Evolutionary conservation across 2,113 vertebrate species (phyloP).

Genomic region (Holacanthus passer): DNA sequence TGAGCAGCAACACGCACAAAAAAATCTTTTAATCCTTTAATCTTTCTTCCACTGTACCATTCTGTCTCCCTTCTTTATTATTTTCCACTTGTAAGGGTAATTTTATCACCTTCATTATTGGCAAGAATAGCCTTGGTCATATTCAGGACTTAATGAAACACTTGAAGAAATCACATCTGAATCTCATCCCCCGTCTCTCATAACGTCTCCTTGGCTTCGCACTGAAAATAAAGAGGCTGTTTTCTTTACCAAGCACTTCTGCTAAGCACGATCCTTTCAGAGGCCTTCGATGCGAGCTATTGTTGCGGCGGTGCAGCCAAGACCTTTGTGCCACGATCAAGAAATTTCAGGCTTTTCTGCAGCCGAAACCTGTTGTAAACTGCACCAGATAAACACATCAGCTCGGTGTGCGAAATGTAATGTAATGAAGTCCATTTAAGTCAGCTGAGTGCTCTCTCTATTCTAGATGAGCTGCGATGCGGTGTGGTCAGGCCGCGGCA

Average conservation of each 20-base stretch:
- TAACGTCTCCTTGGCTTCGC: not conserved
- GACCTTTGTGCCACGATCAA: not conserved
- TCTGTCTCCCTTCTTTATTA: constrained; percentile 42
- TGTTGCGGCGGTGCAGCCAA: constrained; percentile 1
- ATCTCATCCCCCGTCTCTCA: constrained; percentile 12
- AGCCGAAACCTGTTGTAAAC: not conserved
- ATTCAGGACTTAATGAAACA: constrained; percentile 51
- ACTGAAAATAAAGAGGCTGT: constrained; percentile 1
- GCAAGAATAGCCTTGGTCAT: constrained; percentile 33
- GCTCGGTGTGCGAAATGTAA: constrained; percentile 29
- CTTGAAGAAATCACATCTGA: constrained; percentile 36
- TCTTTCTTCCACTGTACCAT: constrained; percentile 25
- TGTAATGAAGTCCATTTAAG: constrained; percentile 49
- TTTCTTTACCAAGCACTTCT: constrained; percentile 3
- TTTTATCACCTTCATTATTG: constrained; percentile 39
- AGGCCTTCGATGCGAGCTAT: not conserved
- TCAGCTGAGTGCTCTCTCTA: constrained; percentile 36
- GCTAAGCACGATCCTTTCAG: constrained; percentile 5
- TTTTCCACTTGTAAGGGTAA: constrained; percentile 43
- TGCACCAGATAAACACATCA: constrained; percentile 19
- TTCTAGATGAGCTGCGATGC: constrained; percentile 52
- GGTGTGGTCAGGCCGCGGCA: constrained; percentile 41
- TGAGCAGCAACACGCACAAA: constrained; percentile 14
- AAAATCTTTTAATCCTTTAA: constrained; percentile 46
- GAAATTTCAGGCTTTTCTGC: constrained; percentile 6